Percentiles rank a stretch among this genome's conserved stretches.
phyloP scores from a whole-genome alignment of 2,113 vertebrate genomes.

The Psettodes erumei region DNA sequence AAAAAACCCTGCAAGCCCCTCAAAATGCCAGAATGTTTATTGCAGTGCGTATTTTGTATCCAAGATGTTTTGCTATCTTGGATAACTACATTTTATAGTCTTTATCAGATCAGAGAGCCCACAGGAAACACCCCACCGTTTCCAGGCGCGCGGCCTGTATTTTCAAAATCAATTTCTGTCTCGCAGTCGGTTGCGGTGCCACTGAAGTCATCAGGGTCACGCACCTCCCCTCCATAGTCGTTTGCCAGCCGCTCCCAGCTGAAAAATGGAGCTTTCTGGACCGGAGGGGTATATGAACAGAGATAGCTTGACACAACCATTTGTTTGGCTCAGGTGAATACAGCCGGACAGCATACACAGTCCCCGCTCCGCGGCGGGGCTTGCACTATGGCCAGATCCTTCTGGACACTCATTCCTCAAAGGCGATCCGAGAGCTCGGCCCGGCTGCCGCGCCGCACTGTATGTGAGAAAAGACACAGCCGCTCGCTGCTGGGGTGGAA shows the following conservation, averaged over 20 bases:
- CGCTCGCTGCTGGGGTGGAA: no score
- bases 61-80: constrained; percentile 31
- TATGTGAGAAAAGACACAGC: constrained; percentile 22
- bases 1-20: constrained; percentile 13
- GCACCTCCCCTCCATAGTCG: constrained; percentile 67
- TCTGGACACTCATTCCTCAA: constrained; percentile 74
- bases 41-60: constrained; percentile 8
- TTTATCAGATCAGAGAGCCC: constrained; percentile 51
- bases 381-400: constrained; percentile 71
- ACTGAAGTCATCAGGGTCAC: constrained; percentile 77
- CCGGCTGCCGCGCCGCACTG: constrained; percentile 24
- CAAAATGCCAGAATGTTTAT: constrained; percentile 2
- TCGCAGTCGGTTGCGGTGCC: constrained; percentile 67
- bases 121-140: constrained; percentile 52
- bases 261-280: constrained; percentile 79
- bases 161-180: constrained; percentile 78
- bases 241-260: constrained; percentile 72
- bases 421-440: constrained; percentile 19
- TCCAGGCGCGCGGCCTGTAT: constrained; percentile 48
- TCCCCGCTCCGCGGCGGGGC: constrained; percentile 63
- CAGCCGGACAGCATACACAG: constrained; percentile 75
- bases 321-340: constrained; percentile 82
- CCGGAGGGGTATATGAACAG: constrained; percentile 76
- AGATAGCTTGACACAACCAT: constrained; percentile 81
- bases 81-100: constrained; percentile 34